Conservation (phyloP, 2,113 vertebrate species). For the Pelecanoides urinatrix region DNA sequence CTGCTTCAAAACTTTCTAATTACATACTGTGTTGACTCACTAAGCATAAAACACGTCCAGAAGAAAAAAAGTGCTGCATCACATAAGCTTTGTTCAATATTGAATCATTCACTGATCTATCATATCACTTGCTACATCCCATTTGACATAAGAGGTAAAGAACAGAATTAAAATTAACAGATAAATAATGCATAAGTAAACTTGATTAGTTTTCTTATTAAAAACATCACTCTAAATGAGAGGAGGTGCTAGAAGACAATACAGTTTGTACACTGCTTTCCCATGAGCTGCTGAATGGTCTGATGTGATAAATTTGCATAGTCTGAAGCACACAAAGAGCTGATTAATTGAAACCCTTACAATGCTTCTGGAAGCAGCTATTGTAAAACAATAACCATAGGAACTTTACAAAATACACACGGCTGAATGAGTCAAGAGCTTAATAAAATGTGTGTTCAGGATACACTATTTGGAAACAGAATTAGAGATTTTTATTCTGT, state of each 20-base stretch:
- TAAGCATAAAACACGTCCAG: constrained; percentile 54
- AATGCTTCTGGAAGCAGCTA: constrained; percentile 83
- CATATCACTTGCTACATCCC: constrained; percentile 69
- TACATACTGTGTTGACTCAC: constrained; percentile 34
- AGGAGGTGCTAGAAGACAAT: constrained; percentile 92
- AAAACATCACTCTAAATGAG: constrained; percentile 93
- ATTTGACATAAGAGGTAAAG: constrained; percentile 70
- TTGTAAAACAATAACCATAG: constrained; percentile 87
- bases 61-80: constrained; percentile 62
- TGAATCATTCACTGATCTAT: constrained; percentile 69
- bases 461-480: constrained; percentile 78
- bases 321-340: constrained; percentile 93
- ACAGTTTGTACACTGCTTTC: constrained; percentile 90
- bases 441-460: constrained; percentile 76
- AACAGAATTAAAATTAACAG: constrained; percentile 73
- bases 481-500: constrained; percentile 80
- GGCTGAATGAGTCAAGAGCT: constrained; percentile 74
- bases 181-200: constrained; percentile 85
- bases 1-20: constrained; percentile 38
- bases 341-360: constrained; percentile 98
- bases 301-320: constrained; percentile 99
- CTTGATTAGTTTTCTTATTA: constrained; percentile 96
- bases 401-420: constrained; percentile 90
- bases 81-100: constrained; percentile 64
- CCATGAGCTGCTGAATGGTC: constrained; percentile 90